These are phyloP conservation scores for Saimiri boliviensis DNA, from an alignment of 2,113 vertebrate species.

Conservation along the genomic window DNA sequence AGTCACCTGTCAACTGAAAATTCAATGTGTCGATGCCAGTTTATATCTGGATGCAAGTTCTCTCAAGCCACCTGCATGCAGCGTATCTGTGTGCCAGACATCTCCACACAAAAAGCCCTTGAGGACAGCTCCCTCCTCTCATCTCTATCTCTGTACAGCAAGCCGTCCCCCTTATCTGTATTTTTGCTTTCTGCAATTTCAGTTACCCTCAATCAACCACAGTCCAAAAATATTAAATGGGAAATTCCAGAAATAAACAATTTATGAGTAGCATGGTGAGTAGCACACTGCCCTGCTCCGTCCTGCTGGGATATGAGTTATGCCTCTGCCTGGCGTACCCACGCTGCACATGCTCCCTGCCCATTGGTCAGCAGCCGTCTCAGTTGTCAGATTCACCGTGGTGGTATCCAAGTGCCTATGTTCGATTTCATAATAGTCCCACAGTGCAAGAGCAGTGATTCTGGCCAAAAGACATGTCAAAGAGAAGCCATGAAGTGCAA, in stretches of 20 bases:
- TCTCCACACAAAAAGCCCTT: neutral
- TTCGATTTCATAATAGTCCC: neutral
- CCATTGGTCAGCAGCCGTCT: neutral
- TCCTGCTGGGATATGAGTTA: neutral
- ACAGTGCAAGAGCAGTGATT: neutral
- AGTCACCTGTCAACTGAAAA: slow-evolving; percentile 2
- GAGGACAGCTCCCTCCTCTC: neutral
- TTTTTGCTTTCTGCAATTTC: neutral
- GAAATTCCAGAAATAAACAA: neutral
- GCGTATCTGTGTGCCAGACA: neutral
- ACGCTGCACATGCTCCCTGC: neutral
- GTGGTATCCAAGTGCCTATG: neutral
- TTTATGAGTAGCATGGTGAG: neutral
- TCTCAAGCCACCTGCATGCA: neutral
- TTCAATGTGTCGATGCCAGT: neutral
- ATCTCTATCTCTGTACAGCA: neutral
- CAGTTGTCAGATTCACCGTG: neutral
- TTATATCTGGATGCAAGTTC: rapidly evolving
- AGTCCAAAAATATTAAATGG: neutral
- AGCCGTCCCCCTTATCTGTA: neutral
- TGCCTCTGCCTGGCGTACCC: neutral
- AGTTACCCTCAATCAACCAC: neutral
- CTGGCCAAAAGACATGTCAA: neutral
- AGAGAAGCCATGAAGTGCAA: neutral
- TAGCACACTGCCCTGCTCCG: neutral